phyloP scores from a whole-genome alignment of 1,140 invertebrate genomes.

The Ectropis grisescens region DNA sequence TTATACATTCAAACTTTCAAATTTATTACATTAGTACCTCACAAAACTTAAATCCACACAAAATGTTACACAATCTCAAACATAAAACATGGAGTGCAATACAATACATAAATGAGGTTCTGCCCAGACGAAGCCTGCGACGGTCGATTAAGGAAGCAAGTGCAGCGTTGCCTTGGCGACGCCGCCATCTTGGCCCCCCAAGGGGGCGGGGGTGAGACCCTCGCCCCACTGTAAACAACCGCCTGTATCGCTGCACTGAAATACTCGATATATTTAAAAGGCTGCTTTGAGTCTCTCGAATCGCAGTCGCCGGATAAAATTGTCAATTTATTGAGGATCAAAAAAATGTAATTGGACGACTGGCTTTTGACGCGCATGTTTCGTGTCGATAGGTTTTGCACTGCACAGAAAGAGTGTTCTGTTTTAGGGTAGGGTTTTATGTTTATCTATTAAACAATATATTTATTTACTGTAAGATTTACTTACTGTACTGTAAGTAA shows the following conservation, averaged over 20 bases:
- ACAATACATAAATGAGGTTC: constrained; percentile 52
- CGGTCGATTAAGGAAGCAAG: constrained; percentile 66
- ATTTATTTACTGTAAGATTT: too few species aligned
- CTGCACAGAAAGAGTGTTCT: too few species aligned
- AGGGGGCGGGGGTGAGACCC: too few species aligned
- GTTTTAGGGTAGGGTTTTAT: too few species aligned
- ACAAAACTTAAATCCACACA: too few species aligned
- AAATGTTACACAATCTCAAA: too few species aligned
- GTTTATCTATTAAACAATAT: too few species aligned
- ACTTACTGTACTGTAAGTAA: too few species aligned
- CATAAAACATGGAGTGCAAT: constrained; percentile 50
- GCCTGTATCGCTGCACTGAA: constrained; percentile 65
- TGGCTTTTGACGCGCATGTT: not conserved
- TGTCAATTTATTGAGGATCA: constrained; percentile 21
- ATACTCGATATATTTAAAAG: constrained; percentile 63
- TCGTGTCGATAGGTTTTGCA: too few species aligned
- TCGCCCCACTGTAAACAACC: constrained; percentile 54
- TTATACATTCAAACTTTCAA: too few species aligned
- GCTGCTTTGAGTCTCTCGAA: constrained; percentile 23
- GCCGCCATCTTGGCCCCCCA: constrained; percentile 52
- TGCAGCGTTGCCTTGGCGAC: constrained; percentile 62
- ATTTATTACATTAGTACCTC: too few species aligned
- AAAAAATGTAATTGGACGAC: constrained; percentile 13
- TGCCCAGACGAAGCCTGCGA: constrained; percentile 38
- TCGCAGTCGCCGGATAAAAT: constrained; percentile 29